Conservation (phyloP, 2,113 vertebrate genomes). For the Larimichthys crocea region DNA sequence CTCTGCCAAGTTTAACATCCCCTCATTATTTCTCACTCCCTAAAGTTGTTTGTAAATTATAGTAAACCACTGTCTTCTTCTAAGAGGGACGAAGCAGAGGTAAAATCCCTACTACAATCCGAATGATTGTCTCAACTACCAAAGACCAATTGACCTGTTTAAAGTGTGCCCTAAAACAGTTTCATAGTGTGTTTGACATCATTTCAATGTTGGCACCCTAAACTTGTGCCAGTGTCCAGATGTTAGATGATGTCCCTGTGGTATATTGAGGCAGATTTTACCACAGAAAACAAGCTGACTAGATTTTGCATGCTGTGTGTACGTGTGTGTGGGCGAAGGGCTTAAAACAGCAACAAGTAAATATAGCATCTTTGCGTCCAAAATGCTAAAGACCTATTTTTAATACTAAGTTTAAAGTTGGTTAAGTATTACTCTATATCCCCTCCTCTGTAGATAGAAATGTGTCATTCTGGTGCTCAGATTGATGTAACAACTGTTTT, state of each 20-base stretch:
- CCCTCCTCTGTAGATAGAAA: background rate
- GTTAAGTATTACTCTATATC: background rate
- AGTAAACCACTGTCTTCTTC: background rate
- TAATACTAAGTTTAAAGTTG: background rate
- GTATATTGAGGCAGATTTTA: background rate
- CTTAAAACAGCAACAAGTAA: background rate
- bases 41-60: background rate
- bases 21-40: background rate
- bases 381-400: background rate
- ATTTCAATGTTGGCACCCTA: background rate
- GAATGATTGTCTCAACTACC: background rate
- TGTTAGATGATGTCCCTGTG: background rate
- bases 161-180: background rate
- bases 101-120: conserved; percentile 5
- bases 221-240: background rate
- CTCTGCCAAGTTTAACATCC: background rate
- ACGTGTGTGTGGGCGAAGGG: background rate
- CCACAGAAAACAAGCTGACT: background rate
- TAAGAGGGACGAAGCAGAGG: background rate
- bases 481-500: conserved; percentile 45
- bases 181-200: background rate
- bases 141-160: background rate
- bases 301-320: conserved; percentile 7
- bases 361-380: background rate
- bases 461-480: conserved; percentile 5